Evolutionary conservation across 2,888 invertebrate species (phyloP).

Genomic region (Drosophila trichaetosa): DNA sequence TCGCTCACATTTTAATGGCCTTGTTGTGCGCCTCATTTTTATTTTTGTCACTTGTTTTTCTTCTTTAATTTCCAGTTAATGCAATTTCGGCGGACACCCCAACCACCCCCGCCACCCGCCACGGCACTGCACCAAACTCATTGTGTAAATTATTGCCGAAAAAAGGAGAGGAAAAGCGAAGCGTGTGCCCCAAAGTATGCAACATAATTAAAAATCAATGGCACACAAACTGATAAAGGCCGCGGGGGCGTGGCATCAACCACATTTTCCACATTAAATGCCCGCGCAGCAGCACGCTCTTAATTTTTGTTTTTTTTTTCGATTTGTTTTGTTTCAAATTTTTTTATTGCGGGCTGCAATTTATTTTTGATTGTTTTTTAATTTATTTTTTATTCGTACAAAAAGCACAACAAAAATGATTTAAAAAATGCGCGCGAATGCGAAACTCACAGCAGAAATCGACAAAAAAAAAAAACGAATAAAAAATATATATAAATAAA

Average conservation of each 20-base stretch:
- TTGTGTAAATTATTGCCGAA: slow-evolving; percentile 77
- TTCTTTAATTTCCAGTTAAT: slow-evolving; percentile 72
- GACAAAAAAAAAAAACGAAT: slow-evolving; percentile 45
- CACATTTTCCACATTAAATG: slow-evolving; percentile 72
- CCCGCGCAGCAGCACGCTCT: slow-evolving; percentile 27
- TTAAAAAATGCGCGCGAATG: slow-evolving; percentile 53
- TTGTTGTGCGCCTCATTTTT: slow-evolving; percentile 55
- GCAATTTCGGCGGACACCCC: slow-evolving; percentile 40
- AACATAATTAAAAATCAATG: slow-evolving; percentile 84
- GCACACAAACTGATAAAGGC: slow-evolving; percentile 78
- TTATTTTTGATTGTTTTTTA: slow-evolving; percentile 79
- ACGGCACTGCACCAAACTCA: slow-evolving; percentile 30
- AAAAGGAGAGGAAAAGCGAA: slow-evolving; percentile 48
- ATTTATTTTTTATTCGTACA: slow-evolving; percentile 76
- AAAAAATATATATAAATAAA: slow-evolving; percentile 27
- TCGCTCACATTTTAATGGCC: slow-evolving; percentile 56
- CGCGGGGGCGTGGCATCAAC: slow-evolving; percentile 56
- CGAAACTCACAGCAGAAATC: slow-evolving; percentile 61
- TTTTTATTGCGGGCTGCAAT: slow-evolving; percentile 60
- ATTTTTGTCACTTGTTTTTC: slow-evolving; percentile 76
- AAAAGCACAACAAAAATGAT: slow-evolving; percentile 62
- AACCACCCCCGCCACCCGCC: slow-evolving; percentile 12
- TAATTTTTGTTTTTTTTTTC: slow-evolving; percentile 35
- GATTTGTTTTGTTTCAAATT: slow-evolving; percentile 46
- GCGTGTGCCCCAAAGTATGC: slow-evolving; percentile 69